Conservation (phyloP, 2,113 vertebrate species). For the Poeciliopsis occidentalis region DNA sequence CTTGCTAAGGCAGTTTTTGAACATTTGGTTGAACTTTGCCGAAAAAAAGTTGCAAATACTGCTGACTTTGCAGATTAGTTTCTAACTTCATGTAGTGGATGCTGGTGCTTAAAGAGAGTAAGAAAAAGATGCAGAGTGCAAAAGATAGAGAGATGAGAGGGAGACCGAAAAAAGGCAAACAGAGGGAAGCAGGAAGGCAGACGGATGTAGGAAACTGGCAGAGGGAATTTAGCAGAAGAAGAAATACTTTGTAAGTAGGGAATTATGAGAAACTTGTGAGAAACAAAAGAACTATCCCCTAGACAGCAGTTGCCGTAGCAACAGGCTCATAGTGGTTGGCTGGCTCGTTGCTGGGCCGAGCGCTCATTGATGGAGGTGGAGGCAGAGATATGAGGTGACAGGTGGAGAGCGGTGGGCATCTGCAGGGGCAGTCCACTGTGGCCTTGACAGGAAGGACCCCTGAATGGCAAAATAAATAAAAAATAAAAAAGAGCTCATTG, state of each 20-base stretch:
- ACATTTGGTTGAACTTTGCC: not conserved
- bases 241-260: conserved; percentile 1
- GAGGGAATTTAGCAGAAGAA: conserved; percentile 29
- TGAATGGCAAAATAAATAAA: conserved; percentile 3
- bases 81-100: not conserved
- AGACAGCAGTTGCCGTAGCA: conserved; percentile 81
- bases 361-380: conserved; percentile 68
- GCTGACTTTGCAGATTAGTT: not conserved
- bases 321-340: conserved; percentile 79
- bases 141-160: not conserved
- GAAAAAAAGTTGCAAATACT: not conserved
- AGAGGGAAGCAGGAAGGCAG: not conserved
- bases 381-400: conserved; percentile 66
- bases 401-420: conserved; percentile 49
- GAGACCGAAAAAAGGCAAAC: not conserved
- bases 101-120: not conserved
- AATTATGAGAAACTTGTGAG: conserved; percentile 50
- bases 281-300: conserved; percentile 80
- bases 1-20: conserved; percentile 4
- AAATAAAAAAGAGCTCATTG: conserved; percentile 2
- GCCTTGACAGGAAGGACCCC: conserved; percentile 43
- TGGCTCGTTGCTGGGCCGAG: conserved; percentile 72
- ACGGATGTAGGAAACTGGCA: conserved; percentile 12
- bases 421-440: conserved; percentile 22
- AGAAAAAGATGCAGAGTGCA: not conserved